Evolutionary conservation across 2,797 vertebrate genomes (phyloP), one percentile per base, ranked within the genome.

Genomic region (Hypotaenidia okinawae): DNA sequence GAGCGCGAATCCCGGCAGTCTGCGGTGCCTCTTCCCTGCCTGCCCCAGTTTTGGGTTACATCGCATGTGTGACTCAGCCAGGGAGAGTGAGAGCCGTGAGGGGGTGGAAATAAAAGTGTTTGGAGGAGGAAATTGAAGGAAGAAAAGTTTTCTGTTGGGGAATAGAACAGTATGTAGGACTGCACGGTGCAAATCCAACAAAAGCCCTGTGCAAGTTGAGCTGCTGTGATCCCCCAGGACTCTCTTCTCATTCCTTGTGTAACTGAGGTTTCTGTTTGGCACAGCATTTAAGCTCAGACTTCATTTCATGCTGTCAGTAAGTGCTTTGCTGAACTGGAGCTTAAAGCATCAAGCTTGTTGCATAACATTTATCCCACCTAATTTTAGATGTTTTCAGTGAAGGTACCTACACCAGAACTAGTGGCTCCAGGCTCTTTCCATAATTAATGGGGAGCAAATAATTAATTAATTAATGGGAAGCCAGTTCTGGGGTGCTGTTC

Each of bases 1-100:
- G 66, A 58, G 62, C 37, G 13, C 0, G 0, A 41, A 64, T 39
- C 33, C 37, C 1, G 0, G 39, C 33, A 76, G 63, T 19, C 78
- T 33, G 64, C 0, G 0, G 59, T 62, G 61, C 66, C 45, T 52
- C 51, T 43, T 49, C 49, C 75, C 91, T 0, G 0, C 18, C 43
- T 37, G 64, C 30, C 67, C 68, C 76, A 54, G 28, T 51, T 87
- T 85, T 86, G 70, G 69, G 67, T 78, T 88, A 78, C 43, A 35
- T 52, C 3, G 1, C 1, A 1, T 4, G 45, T 27, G 47, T 86
- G 87, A 91, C 33, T 90, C 66, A 75, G 47, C 43, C 2, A 6
- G 63, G 30, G 52, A 84, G 24, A 80, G 33, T 0, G 16, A 90
- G 66, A 1, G 2, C 23, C 0, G 0, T 49, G 33, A 87, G 8